These are phyloP conservation scores for Aplidium turbinatum DNA, from an alignment of 23 tunicate species.

Conservation along the genomic window DNA sequence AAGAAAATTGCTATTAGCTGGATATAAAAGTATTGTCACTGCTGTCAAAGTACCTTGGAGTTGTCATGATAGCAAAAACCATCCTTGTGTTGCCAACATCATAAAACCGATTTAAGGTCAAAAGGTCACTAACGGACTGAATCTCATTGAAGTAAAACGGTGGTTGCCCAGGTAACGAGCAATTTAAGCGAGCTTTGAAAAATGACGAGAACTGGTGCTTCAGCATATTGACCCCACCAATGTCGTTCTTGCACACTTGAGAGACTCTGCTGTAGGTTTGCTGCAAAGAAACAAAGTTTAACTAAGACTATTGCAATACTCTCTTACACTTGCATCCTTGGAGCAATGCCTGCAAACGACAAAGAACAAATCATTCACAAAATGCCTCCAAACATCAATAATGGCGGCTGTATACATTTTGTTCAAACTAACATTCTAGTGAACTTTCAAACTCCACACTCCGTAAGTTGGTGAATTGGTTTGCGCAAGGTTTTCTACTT, in stretches of 20 bases:
- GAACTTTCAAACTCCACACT: no score
- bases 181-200: slow-evolving; percentile 67
- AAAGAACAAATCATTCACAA: background rate
- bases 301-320: background rate
- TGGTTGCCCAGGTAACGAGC: slow-evolving; percentile 78
- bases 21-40: no score
- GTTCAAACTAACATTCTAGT: no score
- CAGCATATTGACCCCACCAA: slow-evolving; percentile 42
- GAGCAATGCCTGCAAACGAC: background rate
- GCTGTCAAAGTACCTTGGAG: slow-evolving; percentile 75
- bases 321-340: background rate
- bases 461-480: no score
- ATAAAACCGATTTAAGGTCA: slow-evolving; percentile 16
- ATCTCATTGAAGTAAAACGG: slow-evolving; percentile 84
- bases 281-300: slow-evolving; percentile 10
- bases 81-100: slow-evolving; percentile 23
- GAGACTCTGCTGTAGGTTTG: slow-evolving; percentile 50
- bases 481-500: no score
- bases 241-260: slow-evolving; percentile 71
- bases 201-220: slow-evolving; percentile 53
- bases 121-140: slow-evolving; percentile 42
- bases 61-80: slow-evolving; percentile 63
- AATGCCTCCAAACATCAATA: background rate
- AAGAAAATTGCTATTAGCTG: no score
- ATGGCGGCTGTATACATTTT: no score